Conservation (phyloP, 2,888 invertebrate species). For the Thereva nobilitata region DNA sequence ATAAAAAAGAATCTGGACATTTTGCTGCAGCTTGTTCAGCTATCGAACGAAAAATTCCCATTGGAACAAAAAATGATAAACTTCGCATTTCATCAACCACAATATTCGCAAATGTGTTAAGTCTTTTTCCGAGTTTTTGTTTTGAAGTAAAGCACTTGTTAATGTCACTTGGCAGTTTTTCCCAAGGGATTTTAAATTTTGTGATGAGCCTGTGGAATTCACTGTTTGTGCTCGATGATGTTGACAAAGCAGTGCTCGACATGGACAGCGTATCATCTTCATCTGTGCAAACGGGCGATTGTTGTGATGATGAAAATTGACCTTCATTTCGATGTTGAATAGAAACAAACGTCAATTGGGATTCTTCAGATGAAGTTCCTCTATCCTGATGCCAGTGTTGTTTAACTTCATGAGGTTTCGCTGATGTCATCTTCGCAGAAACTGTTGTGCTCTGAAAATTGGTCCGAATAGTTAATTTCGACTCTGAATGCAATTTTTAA, state of each 20-base stretch:
- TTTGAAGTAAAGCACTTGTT: constrained; percentile 21
- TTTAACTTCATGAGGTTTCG: too few species aligned
- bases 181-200: constrained; percentile 40
- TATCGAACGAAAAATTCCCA: constrained; percentile 35
- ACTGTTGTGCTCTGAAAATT: background rate
- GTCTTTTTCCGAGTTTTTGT: constrained; percentile 32
- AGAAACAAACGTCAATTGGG: too few species aligned
- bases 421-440: too few species aligned
- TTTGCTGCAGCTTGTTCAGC: constrained; percentile 35
- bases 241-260: constrained; percentile 8
- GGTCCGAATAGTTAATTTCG: background rate
- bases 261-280: background rate
- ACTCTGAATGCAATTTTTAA: background rate
- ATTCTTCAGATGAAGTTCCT: too few species aligned
- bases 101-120: constrained; percentile 39
- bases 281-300: too few species aligned
- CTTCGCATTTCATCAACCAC: constrained; percentile 40
- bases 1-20: constrained; percentile 38
- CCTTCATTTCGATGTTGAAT: too few species aligned
- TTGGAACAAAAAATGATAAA: constrained; percentile 35
- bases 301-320: too few species aligned
- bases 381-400: too few species aligned
- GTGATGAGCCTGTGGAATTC: background rate
- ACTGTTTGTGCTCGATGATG: background rate
- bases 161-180: constrained; percentile 38